These are phyloP conservation scores for Enteromius viviparus DNA, from an alignment of 2,797 vertebrate genomes.

Conservation along the genomic window DNA sequence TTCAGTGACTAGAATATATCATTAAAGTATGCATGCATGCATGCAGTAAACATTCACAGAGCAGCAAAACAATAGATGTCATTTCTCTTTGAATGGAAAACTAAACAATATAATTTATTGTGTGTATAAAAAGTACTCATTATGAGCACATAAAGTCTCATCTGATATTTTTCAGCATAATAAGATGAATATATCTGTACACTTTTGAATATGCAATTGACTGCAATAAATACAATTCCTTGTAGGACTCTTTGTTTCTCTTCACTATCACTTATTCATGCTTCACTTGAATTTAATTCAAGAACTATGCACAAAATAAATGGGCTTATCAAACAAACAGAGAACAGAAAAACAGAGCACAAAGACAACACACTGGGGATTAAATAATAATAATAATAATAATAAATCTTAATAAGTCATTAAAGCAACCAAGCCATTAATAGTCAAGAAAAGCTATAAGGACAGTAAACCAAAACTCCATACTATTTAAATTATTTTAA, in stretches of 20 bases:
- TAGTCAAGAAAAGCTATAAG: background rate
- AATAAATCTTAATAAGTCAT: constrained; percentile 7
- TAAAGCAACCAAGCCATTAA: constrained; percentile 6
- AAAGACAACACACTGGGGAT: background rate
- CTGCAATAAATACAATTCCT: constrained; percentile 6
- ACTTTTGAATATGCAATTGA: constrained; percentile 43
- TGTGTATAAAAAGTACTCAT: background rate
- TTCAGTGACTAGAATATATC: background rate
- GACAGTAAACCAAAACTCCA: background rate
- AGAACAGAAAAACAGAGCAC: constrained; percentile 18
- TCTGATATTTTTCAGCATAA: constrained; percentile 20
- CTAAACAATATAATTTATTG: background rate
- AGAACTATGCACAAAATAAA: constrained; percentile 38
- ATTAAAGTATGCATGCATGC: background rate
- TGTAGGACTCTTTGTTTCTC: constrained; percentile 27
- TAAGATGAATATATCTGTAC: constrained; percentile 39
- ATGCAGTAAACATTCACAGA: background rate
- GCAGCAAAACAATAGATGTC: background rate
- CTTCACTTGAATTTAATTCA: constrained; percentile 50
- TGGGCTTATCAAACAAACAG: constrained; percentile 33
- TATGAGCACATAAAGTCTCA: background rate
- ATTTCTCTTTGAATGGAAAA: background rate
- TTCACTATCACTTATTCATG: constrained; percentile 49
- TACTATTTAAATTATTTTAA: background rate
- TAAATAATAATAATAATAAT: background rate